phyloP scores from a whole-genome alignment of 2,797 vertebrate genomes.

The Crocidura indochinensis region DNA sequence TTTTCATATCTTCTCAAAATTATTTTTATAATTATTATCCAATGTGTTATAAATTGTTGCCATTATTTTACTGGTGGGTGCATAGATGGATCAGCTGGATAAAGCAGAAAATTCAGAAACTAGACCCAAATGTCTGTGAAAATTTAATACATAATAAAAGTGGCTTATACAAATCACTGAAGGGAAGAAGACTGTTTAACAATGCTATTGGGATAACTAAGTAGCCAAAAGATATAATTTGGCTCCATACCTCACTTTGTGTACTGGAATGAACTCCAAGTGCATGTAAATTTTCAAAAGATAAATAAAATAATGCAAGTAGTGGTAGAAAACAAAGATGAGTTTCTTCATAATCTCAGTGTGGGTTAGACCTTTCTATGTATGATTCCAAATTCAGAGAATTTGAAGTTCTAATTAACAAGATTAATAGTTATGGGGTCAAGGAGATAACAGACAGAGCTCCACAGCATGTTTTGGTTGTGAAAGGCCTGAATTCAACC shows the following conservation, averaged over 20 bases:
- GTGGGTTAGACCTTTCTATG: neutral
- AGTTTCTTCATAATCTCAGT: conserved; percentile 22
- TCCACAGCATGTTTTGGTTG: too few species aligned
- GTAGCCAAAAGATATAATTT: conserved; percentile 17
- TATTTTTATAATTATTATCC: conserved; percentile 29
- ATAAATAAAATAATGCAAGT: conserved; percentile 6
- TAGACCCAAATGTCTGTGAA: conserved; percentile 20
- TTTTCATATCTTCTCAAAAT: conserved; percentile 58
- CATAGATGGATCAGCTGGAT: conserved; percentile 29
- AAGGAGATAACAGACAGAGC: too few species aligned
- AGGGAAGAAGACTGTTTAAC: conserved; percentile 42
- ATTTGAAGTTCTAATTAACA: neutral
- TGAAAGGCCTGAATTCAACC: too few species aligned
- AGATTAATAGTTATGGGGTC: neutral
- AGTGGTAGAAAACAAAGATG: conserved; percentile 12
- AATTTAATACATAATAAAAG: conserved; percentile 20
- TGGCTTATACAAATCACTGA: neutral
- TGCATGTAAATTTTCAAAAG: neutral
- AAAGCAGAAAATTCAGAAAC: conserved; percentile 31
- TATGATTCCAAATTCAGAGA: conserved; percentile 33
- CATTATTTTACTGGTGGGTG: neutral
- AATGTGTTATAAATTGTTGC: conserved; percentile 43
- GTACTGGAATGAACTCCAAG: conserved; percentile 19
- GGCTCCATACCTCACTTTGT: neutral
- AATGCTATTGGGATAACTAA: conserved; percentile 16